Percentiles rank a stretch among this genome's conserved stretches.
These are phyloP conservation scores for Margarornis squamiger DNA, from an alignment of 2,797 vertebrate species.

Conservation along the genomic window DNA sequence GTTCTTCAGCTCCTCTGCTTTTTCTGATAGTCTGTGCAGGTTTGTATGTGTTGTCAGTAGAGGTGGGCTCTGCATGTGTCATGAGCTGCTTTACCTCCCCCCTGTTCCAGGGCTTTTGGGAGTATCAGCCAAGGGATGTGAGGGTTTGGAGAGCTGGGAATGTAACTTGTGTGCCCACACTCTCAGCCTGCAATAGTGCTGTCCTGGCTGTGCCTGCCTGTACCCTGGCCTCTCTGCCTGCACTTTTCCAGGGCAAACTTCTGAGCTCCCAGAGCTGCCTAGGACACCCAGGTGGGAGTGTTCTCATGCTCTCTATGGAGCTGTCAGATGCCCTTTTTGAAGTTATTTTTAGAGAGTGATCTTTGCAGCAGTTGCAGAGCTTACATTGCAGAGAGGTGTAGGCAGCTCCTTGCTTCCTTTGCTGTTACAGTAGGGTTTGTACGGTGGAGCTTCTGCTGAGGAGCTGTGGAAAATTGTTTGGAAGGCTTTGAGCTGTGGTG, in stretches of 20 bases:
- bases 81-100: not conserved
- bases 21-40: not conserved
- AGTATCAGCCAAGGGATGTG: not conserved
- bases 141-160: not conserved
- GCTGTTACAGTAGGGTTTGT: conserved; percentile 8
- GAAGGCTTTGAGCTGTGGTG: not conserved
- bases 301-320: not conserved
- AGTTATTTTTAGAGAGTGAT: conserved; percentile 63
- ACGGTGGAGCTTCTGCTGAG: not conserved
- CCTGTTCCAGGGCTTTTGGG: not conserved
- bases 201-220: not conserved
- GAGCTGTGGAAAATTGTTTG: not conserved
- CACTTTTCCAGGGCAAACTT: not conserved
- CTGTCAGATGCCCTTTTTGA: conserved; percentile 62
- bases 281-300: conserved; percentile 37
- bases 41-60: not conserved
- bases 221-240: not conserved
- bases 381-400: conserved; percentile 44
- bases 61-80: not conserved
- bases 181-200: not conserved
- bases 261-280: not conserved
- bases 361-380: conserved; percentile 52
- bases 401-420: conserved; percentile 45
- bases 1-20: not conserved
- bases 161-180: rapidly evolving